Conservation (phyloP, 2,888 invertebrate species). For the Caenorhabditis becei region DNA sequence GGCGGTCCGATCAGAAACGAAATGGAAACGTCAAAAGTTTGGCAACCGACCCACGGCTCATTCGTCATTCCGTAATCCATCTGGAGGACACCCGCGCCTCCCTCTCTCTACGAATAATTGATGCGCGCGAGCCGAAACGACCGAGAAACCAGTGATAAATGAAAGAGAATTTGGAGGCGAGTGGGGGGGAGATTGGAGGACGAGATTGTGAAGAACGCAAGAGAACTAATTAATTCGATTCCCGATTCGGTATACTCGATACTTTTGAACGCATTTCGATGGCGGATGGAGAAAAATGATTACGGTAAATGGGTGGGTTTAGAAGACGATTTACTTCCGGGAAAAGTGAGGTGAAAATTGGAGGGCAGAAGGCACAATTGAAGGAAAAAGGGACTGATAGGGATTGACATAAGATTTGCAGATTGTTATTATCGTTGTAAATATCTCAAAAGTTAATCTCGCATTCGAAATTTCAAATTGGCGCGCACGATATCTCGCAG, state of each 20-base stretch:
- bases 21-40: neutral
- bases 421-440: too few relatives aligned
- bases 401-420: too few relatives aligned
- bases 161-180: constrained; percentile 28
- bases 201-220: constrained; percentile 23
- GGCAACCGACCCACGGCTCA: constrained; percentile 16
- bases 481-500: too few relatives aligned
- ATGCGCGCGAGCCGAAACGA: constrained; percentile 16
- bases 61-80: constrained; percentile 59
- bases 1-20: constrained; percentile 21
- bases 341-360: too few relatives aligned
- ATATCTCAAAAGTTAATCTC: too few relatives aligned
- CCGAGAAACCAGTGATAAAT: constrained; percentile 42
- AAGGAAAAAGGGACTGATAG: too few relatives aligned
- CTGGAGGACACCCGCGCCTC: constrained; percentile 33
- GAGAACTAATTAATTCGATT: constrained; percentile 31
- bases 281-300: neutral
- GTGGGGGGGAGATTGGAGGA: constrained; percentile 23
- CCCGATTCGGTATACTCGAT: constrained; percentile 12
- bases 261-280: neutral
- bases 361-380: too few relatives aligned
- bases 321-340: too few relatives aligned
- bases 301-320: too few relatives aligned
- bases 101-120: constrained; percentile 35
- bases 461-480: too few relatives aligned